Conservation (phyloP, 37 sponge, comb jelly and placozoan genomes). For the Hormiphora californensis region DNA sequence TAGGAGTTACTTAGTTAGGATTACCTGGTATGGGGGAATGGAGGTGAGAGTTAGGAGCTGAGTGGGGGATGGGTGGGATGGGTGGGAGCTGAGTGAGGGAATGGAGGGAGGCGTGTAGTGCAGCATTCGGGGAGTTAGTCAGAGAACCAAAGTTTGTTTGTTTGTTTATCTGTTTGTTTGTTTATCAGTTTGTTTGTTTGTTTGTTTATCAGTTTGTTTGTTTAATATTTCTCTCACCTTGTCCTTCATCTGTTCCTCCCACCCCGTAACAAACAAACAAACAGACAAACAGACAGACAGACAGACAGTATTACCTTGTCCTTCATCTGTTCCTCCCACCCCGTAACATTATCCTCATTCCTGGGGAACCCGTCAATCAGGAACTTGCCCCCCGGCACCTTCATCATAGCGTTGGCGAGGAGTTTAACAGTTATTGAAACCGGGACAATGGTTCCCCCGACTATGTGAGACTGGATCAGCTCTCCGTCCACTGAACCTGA, state of each 20-base stretch:
- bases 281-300: too few species aligned
- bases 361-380: slow-evolving; percentile 91
- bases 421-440: slow-evolving; percentile 85
- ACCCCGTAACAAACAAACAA: slow-evolving; percentile 60
- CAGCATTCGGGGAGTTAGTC: too few species aligned
- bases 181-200: neutral
- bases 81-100: too few species aligned
- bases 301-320: too few species aligned
- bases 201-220: neutral
- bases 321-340: slow-evolving; percentile 77
- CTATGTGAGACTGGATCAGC: slow-evolving; percentile 75
- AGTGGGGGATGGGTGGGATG: too few species aligned
- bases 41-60: too few species aligned
- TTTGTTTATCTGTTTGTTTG: too few species aligned
- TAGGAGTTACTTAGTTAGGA: too few species aligned
- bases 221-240: slow-evolving; percentile 24
- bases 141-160: too few species aligned
- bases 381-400: slow-evolving; percentile 63
- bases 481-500: slow-evolving; percentile 82
- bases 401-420: slow-evolving; percentile 72
- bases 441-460: slow-evolving; percentile 87
- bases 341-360: slow-evolving; percentile 78
- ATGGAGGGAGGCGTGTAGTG: too few species aligned
- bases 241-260: slow-evolving; percentile 71
- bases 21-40: too few species aligned